phyloP scores from a whole-genome alignment of 2,113 vertebrate genomes.

The Gorilla gorilla region DNA sequence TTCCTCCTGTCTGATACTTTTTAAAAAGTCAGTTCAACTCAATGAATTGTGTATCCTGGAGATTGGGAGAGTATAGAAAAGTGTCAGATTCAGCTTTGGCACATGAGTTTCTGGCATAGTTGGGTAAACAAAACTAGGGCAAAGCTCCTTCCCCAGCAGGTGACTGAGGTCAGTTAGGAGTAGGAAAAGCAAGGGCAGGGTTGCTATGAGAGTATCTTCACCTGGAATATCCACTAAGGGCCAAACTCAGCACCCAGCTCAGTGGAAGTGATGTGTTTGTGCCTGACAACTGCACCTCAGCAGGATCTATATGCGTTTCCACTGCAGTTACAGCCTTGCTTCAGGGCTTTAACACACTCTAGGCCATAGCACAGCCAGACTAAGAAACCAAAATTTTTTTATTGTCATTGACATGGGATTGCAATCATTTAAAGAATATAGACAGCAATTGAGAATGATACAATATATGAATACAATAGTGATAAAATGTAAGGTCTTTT shows the following conservation, averaged over 20 bases:
- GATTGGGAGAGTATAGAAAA: not conserved
- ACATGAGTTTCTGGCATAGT: not conserved
- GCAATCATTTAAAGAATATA: not conserved
- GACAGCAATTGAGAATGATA: constrained; percentile 26
- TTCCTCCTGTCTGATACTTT: not conserved
- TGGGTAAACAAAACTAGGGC: not conserved
- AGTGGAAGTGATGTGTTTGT: not conserved
- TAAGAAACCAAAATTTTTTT: not conserved
- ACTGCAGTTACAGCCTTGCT: not conserved
- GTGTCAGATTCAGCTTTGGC: not conserved
- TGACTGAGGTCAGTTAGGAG: not conserved
- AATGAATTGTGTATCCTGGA: not conserved
- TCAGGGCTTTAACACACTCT: not conserved
- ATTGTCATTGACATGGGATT: not conserved
- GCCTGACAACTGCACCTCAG: not conserved
- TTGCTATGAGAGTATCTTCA: not conserved
- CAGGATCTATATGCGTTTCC: not conserved
- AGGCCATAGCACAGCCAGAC: not conserved
- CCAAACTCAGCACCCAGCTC: not conserved
- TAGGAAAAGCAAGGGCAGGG: not conserved
- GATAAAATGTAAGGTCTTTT: constrained; percentile 42
- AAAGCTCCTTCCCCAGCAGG: not conserved
- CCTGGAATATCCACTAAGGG: not conserved
- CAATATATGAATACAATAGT: constrained; percentile 1
- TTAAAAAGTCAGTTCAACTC: not conserved